Percentiles rank a stretch among this genome's conserved stretches.
Evolutionary conservation across 2,888 invertebrate species (phyloP).

Genomic region (Callinectes sapidus): DNA sequence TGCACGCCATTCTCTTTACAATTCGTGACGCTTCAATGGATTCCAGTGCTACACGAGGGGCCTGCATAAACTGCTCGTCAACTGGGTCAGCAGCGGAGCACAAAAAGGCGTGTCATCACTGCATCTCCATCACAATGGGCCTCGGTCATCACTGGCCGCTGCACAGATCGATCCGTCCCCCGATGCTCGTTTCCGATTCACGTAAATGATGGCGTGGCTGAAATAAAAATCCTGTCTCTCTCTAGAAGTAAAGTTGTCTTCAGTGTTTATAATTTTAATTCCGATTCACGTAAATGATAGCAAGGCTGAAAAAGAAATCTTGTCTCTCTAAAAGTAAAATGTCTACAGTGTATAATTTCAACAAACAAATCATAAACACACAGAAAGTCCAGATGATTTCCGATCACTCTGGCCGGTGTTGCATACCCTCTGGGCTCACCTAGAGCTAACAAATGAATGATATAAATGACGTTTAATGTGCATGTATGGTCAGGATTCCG

Average conservation of each 20-base stretch:
- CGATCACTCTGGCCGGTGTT: neutral
- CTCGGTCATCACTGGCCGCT: slow-evolving; percentile 10
- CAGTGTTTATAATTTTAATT: neutral
- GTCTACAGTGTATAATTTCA: neutral
- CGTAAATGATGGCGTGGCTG: neutral
- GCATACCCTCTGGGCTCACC: neutral
- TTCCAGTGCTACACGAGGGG: neutral
- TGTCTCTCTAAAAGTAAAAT: neutral
- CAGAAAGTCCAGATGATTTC: neutral
- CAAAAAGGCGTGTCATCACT: slow-evolving; percentile 5
- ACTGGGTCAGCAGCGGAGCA: slow-evolving; percentile 5
- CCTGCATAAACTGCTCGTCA: neutral
- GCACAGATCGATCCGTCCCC: neutral
- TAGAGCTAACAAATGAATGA: too few relatives aligned
- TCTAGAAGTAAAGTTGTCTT: neutral
- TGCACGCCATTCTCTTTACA: neutral
- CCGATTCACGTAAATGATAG: neutral
- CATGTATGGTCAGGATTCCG: too few relatives aligned
- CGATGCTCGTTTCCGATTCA: neutral
- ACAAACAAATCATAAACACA: neutral
- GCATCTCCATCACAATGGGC: slow-evolving; percentile 10
- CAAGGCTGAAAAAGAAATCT: neutral
- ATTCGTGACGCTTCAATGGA: neutral
- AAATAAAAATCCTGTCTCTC: neutral
- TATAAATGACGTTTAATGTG: too few relatives aligned